Conservation (phyloP, 2,888 invertebrate genomes). For the Tholera decimalis region DNA sequence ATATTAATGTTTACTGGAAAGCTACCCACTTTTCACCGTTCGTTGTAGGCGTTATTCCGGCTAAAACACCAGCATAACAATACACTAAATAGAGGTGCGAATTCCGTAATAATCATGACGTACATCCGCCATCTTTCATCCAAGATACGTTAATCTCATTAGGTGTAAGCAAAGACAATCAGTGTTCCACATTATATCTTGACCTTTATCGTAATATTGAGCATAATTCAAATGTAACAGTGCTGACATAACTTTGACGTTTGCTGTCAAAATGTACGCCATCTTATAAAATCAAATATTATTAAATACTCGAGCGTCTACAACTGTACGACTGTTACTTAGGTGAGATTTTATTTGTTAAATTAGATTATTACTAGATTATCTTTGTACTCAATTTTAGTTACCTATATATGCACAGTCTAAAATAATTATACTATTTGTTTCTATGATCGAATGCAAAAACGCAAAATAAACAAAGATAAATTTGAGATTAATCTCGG, state of each 20-base stretch:
- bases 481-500: too few species aligned
- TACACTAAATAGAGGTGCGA: constrained; percentile 24
- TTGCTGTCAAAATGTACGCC: constrained; percentile 12
- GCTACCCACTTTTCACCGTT: not conserved
- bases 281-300: not conserved
- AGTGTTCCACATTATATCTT: constrained; percentile 4
- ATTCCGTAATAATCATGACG: constrained; percentile 59
- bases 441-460: too few species aligned
- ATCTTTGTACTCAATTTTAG: too few species aligned
- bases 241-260: constrained; percentile 26
- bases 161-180: constrained; percentile 53
- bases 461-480: too few species aligned
- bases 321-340: not conserved
- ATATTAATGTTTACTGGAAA: not conserved
- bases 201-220: not conserved
- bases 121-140: constrained; percentile 52
- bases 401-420: too few species aligned
- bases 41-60: not conserved
- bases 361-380: too few species aligned
- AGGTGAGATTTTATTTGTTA: too few species aligned
- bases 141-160: constrained; percentile 65
- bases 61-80: constrained; percentile 28
- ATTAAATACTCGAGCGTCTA: not conserved
- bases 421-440: too few species aligned
- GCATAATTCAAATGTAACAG: constrained; percentile 11